Evolutionary conservation across 2,888 invertebrate species (phyloP), one percentile per base, ranked within the genome.

Genomic region (Crocallis elinguaria): DNA sequence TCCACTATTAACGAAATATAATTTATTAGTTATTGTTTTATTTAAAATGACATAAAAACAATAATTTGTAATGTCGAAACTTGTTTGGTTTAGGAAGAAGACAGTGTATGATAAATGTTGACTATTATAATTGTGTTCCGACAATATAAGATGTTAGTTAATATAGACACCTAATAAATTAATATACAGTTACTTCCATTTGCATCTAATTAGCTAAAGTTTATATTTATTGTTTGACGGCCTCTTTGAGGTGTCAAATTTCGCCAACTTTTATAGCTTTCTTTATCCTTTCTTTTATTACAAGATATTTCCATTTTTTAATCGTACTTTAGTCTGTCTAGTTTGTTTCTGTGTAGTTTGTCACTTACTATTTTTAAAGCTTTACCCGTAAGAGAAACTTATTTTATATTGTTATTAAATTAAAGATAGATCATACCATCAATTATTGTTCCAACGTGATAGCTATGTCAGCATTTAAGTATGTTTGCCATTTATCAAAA

Each of bases 81-180:
- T 38, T 42, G 64, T 58, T 61, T 50, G 23, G 37, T 44, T 56
- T 64, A 64, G 62, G 64, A 64, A 64, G 64, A 52, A 60, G 57
- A 64, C 64, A 62, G 60, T 52, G 39, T 11, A 7, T 64, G 57
- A 64, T 55, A 49, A 51, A 60, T 57, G 48, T 21, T 32, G 32
- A 11, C 37, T n/a, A 33, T n/a, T 42, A 42, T 25, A 29, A n/a
- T n/a, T n/a, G 33, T 44, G 49, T 62, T 62, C 53, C 61, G 57
- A 57, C 55, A 53, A 49, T 36, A 32, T 44, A 39, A 43, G 30
- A 17, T 35, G 43, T 41, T 41, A 37, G 35, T 36, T 41, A 55
- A 49, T 55, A 45, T 37, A 55, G 16, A 16, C 45, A 25, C n/a
- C 21, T 21, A 36, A 53, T 33, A 48, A 43, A 48, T 53, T 38